These are phyloP conservation scores for Pentalonia nigronervosa DNA, from an alignment of 1,140 invertebrate species.

Conservation along the genomic window DNA sequence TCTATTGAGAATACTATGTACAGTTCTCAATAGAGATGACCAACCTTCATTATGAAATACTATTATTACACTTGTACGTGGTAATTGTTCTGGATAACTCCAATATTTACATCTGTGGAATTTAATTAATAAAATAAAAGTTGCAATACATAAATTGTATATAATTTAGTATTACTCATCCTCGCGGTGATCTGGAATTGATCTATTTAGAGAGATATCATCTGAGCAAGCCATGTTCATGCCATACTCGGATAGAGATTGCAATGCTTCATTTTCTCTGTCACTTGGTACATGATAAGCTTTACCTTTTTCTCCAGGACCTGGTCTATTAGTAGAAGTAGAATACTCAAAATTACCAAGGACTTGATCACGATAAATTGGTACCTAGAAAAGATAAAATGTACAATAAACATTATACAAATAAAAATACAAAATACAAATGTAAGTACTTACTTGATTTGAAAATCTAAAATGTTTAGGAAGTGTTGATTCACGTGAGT, in stretches of 20 bases:
- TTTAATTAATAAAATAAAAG: background rate
- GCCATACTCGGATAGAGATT: conserved; percentile 87
- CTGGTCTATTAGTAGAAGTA: conserved; percentile 68
- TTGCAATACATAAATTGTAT: background rate
- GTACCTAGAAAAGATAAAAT: conserved; percentile 13
- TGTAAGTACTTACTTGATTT: conserved; percentile 25
- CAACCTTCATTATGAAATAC: conserved; percentile 99
- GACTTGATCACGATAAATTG: conserved; percentile 13
- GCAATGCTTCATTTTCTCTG: conserved; percentile 75
- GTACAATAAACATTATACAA: background rate
- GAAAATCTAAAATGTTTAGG: background rate
- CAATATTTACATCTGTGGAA: conserved; percentile 87
- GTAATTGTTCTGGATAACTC: conserved; percentile 90
- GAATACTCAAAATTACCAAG: conserved; percentile 75
- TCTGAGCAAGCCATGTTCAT: conserved; percentile 98
- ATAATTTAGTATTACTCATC: conserved; percentile 71
- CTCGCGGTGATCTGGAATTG: conserved; percentile 86
- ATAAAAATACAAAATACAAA: background rate
- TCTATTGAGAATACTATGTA: conserved; percentile 93
- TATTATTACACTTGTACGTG: conserved; percentile 92
- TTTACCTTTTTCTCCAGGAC: conserved; percentile 86
- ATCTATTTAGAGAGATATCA: conserved; percentile 82
- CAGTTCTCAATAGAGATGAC: conserved; percentile 93
- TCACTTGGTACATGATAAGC: conserved; percentile 72
- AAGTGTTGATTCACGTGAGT: background rate